Percentiles rank a stretch among this genome's conserved stretches.
Conservation (phyloP, 2,113 vertebrate species). For the Microtus richardsoni region DNA sequence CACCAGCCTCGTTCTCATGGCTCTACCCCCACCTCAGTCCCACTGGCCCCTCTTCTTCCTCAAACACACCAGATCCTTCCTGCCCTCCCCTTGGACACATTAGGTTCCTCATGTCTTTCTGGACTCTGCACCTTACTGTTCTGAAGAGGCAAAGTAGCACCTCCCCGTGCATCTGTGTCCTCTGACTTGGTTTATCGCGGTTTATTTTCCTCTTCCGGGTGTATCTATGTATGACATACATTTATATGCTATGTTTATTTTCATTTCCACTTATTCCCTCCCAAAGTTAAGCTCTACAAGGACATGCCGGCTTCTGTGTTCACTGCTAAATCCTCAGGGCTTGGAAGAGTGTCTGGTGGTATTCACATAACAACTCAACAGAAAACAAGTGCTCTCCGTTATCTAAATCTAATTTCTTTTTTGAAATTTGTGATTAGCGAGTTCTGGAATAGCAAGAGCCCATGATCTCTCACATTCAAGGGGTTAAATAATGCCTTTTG, state of each 20-base stretch:
- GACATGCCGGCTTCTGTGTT: not conserved
- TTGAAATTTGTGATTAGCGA: not conserved
- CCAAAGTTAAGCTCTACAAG: not conserved
- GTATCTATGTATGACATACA: not conserved
- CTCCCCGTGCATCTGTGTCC: not conserved
- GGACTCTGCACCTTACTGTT: not conserved
- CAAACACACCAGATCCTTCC: not conserved
- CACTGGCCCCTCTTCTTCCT: not conserved
- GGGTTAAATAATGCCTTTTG: constrained; percentile 2
- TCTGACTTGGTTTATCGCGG: not conserved
- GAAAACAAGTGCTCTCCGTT: not conserved
- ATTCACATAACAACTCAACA: not conserved
- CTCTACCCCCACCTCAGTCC: too few species aligned
- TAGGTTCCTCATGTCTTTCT: too few species aligned
- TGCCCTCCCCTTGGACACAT: not conserved
- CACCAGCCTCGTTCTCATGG: not conserved
- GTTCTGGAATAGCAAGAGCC: not conserved
- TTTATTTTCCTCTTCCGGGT: not conserved
- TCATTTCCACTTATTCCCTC: not conserved
- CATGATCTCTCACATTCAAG: constrained; percentile 1
- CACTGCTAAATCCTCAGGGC: not conserved
- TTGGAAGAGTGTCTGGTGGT: not conserved
- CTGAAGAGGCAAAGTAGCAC: not conserved
- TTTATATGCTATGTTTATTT: not conserved
- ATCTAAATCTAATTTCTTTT: not conserved